phyloP scores from a whole-genome alignment of 2,888 invertebrate species.

The Torymus texanus region DNA sequence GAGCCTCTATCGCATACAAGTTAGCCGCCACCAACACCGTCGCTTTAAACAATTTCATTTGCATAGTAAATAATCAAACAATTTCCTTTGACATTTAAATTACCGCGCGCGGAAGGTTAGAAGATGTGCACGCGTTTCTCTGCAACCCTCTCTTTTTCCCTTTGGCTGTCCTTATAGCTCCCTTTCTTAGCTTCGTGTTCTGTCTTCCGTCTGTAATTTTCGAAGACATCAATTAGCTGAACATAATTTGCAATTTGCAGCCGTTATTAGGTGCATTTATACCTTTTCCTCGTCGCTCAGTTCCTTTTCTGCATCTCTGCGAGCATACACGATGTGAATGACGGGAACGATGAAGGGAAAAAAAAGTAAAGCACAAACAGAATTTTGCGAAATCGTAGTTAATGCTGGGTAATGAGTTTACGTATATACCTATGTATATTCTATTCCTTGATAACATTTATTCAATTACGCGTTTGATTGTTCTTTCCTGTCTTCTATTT shows the following conservation, averaged over 20 bases:
- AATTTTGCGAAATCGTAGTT: slow-evolving; percentile 21
- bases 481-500: slow-evolving; percentile 19
- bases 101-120: slow-evolving; percentile 54
- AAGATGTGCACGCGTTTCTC: slow-evolving; percentile 1
- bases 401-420: background rate
- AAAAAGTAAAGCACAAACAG: background rate
- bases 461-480: slow-evolving; percentile 14
- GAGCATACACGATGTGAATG: background rate
- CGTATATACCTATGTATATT: background rate
- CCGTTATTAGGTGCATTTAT: slow-evolving; percentile 48
- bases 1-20: slow-evolving; percentile 56
- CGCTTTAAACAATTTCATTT: slow-evolving; percentile 73
- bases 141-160: background rate
- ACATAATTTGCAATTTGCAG: slow-evolving; percentile 65
- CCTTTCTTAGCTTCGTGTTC: slow-evolving; percentile 6
- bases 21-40: slow-evolving; percentile 43
- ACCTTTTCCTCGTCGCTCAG: slow-evolving; percentile 17
- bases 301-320: slow-evolving; percentile 5
- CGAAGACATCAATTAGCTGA: slow-evolving; percentile 65
- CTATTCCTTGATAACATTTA: slow-evolving; percentile 3
- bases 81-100: slow-evolving; percentile 75
- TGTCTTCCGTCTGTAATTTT: slow-evolving; percentile 65
- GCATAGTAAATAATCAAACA: slow-evolving; percentile 75
- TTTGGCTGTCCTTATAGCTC: slow-evolving; percentile 6
- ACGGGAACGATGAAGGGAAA: background rate